A percentile compares a stretch with the other conserved stretches of the same genome.
Evolutionary conservation across 2,797 vertebrate genomes (phyloP).

Genomic region (Furcifer pardalis): DNA sequence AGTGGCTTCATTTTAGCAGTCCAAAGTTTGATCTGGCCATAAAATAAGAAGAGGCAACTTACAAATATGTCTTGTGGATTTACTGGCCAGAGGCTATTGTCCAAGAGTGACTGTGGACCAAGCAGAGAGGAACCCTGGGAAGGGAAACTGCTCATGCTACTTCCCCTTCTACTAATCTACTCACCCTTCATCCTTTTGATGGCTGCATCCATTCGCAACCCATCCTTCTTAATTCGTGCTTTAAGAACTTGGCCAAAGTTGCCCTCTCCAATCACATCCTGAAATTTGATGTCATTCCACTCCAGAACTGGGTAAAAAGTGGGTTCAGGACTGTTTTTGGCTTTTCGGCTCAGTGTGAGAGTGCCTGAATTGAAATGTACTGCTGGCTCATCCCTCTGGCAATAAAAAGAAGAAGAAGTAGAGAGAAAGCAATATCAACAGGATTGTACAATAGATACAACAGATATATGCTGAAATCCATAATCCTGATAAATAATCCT

Average conservation of each 20-base stretch:
- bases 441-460: background rate
- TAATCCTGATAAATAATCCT: background rate
- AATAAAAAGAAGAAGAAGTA: background rate
- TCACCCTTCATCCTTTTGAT: slow-evolving; percentile 92
- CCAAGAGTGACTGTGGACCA: too few relatives aligned
- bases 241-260: slow-evolving; percentile 91
- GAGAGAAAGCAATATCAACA: background rate
- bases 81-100: background rate
- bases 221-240: slow-evolving; percentile 90
- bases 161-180: background rate
- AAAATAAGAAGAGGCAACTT: too few relatives aligned
- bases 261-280: slow-evolving; percentile 89
- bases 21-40: too few relatives aligned
- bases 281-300: slow-evolving; percentile 91
- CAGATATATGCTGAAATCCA: background rate
- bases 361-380: slow-evolving; percentile 88
- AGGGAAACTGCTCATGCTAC: too few relatives aligned
- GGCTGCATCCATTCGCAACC: slow-evolving; percentile 87
- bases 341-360: slow-evolving; percentile 83
- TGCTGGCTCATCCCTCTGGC: slow-evolving; percentile 87
- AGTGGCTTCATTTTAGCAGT: too few relatives aligned
- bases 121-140: too few relatives aligned
- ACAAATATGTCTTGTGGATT: background rate
- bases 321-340: slow-evolving; percentile 80
- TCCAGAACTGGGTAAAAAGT: slow-evolving; percentile 86